Conservation (phyloP, 2,888 invertebrate genomes). For the Campoplex capitator region DNA sequence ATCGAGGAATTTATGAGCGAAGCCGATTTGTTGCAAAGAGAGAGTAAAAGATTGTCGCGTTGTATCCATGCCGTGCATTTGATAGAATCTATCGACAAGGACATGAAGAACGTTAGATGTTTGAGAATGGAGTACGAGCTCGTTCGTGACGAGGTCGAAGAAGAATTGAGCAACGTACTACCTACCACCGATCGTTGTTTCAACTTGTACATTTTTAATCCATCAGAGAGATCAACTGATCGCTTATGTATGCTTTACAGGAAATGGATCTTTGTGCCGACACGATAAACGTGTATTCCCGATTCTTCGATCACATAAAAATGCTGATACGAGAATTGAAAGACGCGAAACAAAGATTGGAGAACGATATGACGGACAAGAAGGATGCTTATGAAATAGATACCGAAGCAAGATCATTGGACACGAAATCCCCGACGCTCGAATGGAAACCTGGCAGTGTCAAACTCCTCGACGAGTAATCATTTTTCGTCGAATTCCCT, state of each 20-base stretch:
- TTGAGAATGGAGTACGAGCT: slow-evolving; percentile 89
- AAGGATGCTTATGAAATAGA: slow-evolving; percentile 86
- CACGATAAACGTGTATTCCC: slow-evolving; percentile 75
- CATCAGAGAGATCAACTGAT: neutral
- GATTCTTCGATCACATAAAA: slow-evolving; percentile 78
- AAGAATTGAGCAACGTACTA: slow-evolving; percentile 89
- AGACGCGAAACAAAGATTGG: slow-evolving; percentile 85
- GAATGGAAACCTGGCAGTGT: slow-evolving; percentile 86
- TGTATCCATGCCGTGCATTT: slow-evolving; percentile 88
- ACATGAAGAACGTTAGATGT: slow-evolving; percentile 67
- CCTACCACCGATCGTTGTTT: neutral
- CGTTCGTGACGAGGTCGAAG: slow-evolving; percentile 90
- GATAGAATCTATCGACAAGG: slow-evolving; percentile 88
- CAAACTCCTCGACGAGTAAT: slow-evolving; percentile 86
- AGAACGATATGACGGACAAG: slow-evolving; percentile 87
- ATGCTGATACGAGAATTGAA: slow-evolving; percentile 84
- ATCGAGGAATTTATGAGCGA: slow-evolving; percentile 89
- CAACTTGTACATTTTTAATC: neutral
- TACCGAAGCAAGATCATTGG: slow-evolving; percentile 83
- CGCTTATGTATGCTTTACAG: slow-evolving; percentile 60
- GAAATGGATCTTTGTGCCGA: slow-evolving; percentile 79
- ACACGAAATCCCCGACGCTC: slow-evolving; percentile 83
- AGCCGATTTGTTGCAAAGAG: slow-evolving; percentile 88
- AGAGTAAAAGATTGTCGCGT: slow-evolving; percentile 88
- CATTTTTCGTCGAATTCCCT: neutral